Conservation (phyloP, 2,888 invertebrate species). For the Scaeva pyrastri region DNA sequence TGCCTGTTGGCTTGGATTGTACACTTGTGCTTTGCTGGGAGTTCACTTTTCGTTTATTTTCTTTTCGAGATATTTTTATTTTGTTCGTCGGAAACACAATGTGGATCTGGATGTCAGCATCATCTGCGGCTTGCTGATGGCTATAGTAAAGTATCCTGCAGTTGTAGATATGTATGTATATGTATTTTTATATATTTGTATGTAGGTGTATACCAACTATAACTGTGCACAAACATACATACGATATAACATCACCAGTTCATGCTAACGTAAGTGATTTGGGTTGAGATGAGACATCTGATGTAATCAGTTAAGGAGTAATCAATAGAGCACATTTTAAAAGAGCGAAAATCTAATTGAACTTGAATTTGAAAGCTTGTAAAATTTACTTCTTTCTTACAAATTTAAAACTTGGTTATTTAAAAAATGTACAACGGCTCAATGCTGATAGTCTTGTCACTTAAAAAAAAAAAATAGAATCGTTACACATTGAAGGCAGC, state of each 20-base stretch:
- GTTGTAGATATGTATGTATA: constrained; percentile 58
- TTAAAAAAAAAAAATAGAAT: too few species aligned
- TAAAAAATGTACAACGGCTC: too few species aligned
- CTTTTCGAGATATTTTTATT: constrained; percentile 40
- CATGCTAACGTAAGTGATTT: constrained; percentile 74
- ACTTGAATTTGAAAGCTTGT: neutral
- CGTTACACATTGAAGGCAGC: too few species aligned
- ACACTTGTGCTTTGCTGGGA: constrained; percentile 62
- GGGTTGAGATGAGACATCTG: constrained; percentile 64
- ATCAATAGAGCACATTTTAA: constrained; percentile 56
- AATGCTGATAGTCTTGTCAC: too few species aligned
- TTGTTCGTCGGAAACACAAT: constrained; percentile 74
- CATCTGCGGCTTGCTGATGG: constrained; percentile 78
- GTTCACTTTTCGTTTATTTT: constrained; percentile 61
- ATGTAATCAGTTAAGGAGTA: constrained; percentile 35
- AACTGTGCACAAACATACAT: constrained; percentile 47
- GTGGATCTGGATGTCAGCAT: constrained; percentile 77
- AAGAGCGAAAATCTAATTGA: neutral
- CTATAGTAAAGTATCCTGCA: constrained; percentile 74
- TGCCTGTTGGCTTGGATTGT: constrained; percentile 58
- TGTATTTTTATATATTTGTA: constrained; percentile 25
- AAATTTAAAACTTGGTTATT: too few species aligned
- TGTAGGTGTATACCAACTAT: neutral
- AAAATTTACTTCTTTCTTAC: too few species aligned
- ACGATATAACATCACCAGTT: too few species aligned